Conservation (phyloP, 2,888 invertebrate species). For the Pasiphila rectangulata region DNA sequence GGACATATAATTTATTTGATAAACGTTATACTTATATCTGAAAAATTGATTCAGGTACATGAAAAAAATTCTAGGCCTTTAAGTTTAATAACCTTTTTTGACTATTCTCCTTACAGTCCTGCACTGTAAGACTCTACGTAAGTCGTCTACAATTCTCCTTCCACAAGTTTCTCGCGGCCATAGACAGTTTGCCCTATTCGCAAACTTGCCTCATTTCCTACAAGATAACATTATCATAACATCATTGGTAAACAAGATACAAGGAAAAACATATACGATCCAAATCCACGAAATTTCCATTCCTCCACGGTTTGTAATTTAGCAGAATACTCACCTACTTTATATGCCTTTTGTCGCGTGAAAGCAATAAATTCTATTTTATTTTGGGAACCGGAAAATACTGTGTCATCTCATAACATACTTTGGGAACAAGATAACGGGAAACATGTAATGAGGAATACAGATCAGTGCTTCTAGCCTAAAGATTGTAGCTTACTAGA, state of each 20-base stretch:
- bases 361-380: constrained; percentile 34
- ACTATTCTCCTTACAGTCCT: no score
- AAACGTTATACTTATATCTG: no score
- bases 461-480: neutral
- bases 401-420: constrained; percentile 27
- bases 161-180: no score
- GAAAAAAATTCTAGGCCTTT: no score
- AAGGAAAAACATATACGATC: constrained; percentile 17
- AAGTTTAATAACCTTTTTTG: no score
- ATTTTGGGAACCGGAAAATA: constrained; percentile 26
- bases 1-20: no score
- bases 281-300: constrained; percentile 20
- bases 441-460: neutral
- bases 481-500: neutral
- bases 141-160: no score
- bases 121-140: no score
- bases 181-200: no score
- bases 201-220: no score
- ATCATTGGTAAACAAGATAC: constrained; percentile 17
- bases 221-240: constrained; percentile 14
- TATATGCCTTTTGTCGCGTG: constrained; percentile 33
- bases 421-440: constrained; percentile 9
- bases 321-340: constrained; percentile 32
- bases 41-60: no score
- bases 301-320: constrained; percentile 31